Evolutionary conservation across 2,113 vertebrate genomes (phyloP).

Genomic region (Silurus glanis): DNA sequence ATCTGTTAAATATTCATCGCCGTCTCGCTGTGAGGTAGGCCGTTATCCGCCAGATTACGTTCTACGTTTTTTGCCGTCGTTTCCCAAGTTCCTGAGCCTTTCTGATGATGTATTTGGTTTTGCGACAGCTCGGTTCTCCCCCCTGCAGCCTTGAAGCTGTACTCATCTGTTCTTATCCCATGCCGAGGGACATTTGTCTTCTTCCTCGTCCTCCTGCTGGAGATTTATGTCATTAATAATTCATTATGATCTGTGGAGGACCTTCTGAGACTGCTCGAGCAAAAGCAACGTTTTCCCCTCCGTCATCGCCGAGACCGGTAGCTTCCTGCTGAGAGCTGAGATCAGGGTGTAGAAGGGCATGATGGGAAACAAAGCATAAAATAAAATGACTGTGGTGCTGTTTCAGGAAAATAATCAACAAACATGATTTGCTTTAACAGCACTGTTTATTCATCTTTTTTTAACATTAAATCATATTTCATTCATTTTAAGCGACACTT

Average conservation of each 20-base stretch:
- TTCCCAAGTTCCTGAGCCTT: not conserved
- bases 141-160: conserved; percentile 46
- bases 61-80: not conserved
- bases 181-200: conserved; percentile 50
- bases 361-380: not conserved
- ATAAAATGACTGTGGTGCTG: not conserved
- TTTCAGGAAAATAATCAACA: not conserved
- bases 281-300: not conserved
- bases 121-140: not conserved
- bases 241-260: conserved; percentile 45
- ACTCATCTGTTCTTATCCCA: conserved; percentile 41
- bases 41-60: not conserved
- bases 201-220: conserved; percentile 49
- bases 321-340: conserved; percentile 23
- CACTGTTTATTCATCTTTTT: not conserved
- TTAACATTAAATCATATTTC: not conserved
- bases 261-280: conserved; percentile 33
- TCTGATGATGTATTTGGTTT: conserved; percentile 32
- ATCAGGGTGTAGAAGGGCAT: conserved; percentile 21
- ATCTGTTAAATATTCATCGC: not conserved
- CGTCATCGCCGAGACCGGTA: not conserved
- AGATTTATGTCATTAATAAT: conserved; percentile 56
- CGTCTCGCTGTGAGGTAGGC: not conserved
- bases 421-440: not conserved
- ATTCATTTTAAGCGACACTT: not conserved